phyloP scores from a whole-genome alignment of 1,140 invertebrate genomes.

The Ctenoplectra terminalis region DNA sequence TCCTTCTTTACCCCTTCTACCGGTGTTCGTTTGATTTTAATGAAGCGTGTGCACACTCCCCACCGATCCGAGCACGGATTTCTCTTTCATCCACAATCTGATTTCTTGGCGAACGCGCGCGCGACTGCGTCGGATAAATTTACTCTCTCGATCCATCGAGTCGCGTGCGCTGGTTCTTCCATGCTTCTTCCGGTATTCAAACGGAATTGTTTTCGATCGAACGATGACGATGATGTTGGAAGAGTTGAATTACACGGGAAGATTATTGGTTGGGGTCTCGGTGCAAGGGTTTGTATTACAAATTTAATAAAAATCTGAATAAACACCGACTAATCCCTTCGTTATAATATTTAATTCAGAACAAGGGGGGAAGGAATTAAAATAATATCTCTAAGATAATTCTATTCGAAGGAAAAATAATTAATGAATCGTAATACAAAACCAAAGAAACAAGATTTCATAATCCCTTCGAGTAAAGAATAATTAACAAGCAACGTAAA shows the following conservation, averaged over 20 bases:
- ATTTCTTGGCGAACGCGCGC: constrained; percentile 56
- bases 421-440: too few species aligned
- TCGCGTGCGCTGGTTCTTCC: neutral
- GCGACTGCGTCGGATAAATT: constrained; percentile 1
- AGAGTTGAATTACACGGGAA: neutral
- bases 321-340: neutral
- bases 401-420: neutral
- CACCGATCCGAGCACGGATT: constrained; percentile 46
- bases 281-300: neutral
- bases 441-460: too few species aligned
- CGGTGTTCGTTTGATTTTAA: constrained; percentile 50
- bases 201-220: neutral
- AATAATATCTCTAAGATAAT: too few species aligned
- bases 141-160: constrained; percentile 15
- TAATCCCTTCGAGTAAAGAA: too few species aligned
- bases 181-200: neutral
- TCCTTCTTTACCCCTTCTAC: neutral
- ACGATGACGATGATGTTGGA: neutral
- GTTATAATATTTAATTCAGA: neutral
- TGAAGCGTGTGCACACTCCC: constrained; percentile 39
- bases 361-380: neutral
- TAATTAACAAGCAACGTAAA: too few species aligned
- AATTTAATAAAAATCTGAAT: too few species aligned
- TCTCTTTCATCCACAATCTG: constrained; percentile 69
- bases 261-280: neutral